Conservation (phyloP, 2,797 vertebrate species). For the Fratercula arctica region DNA sequence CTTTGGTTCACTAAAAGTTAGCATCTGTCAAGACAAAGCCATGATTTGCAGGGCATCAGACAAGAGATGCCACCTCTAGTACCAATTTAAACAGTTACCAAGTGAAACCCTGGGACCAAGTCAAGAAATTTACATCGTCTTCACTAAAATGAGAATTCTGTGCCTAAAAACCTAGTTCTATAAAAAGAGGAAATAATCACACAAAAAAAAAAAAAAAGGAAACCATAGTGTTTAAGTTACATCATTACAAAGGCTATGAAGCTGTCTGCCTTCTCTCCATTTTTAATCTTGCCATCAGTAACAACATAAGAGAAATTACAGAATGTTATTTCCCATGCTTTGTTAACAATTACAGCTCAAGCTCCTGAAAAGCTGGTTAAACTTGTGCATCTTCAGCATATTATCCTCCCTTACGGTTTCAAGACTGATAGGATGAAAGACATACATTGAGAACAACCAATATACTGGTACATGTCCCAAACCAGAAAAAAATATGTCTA, state of each 20-base stretch:
- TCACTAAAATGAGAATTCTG: neutral
- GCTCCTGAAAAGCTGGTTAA: neutral
- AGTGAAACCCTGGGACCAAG: neutral
- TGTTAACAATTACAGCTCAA: neutral
- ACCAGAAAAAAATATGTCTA: neutral
- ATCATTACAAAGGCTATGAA: neutral
- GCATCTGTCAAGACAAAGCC: neutral
- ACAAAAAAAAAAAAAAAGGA: neutral
- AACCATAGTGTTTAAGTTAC: neutral
- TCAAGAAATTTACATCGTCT: neutral
- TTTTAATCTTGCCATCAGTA: neutral
- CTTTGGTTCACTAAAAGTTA: neutral
- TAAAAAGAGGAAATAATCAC: neutral
- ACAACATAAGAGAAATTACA: neutral
- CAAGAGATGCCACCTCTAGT: neutral
- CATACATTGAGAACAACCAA: neutral
- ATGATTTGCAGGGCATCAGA: neutral
- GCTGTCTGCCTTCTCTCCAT: neutral
- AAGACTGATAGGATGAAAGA: neutral
- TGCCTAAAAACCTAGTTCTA: neutral
- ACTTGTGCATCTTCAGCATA: neutral
- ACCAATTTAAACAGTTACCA: neutral
- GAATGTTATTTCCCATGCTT: neutral
- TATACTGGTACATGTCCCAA: neutral
- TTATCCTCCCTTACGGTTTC: neutral